Evolutionary conservation across 2,797 vertebrate genomes (phyloP).

Genomic region (Sebastes baramenuke): DNA sequence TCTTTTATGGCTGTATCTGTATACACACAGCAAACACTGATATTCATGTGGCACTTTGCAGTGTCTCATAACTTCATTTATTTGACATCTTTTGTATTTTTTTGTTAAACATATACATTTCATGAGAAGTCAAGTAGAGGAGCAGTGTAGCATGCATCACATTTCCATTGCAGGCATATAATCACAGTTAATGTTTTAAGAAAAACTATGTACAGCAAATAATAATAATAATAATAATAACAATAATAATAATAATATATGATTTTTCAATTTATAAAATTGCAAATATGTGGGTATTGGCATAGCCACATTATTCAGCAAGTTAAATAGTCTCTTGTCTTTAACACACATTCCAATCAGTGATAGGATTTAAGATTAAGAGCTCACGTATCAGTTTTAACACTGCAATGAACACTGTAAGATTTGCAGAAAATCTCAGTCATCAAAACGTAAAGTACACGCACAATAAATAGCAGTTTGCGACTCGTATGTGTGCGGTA

Average conservation of each 20-base stretch:
- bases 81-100: constrained; percentile 66
- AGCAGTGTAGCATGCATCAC: constrained; percentile 82
- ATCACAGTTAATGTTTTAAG: constrained; percentile 76
- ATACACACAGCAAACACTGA: constrained; percentile 41
- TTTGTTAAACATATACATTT: constrained; percentile 79
- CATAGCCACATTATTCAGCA: constrained; percentile 64
- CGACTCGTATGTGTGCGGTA: constrained; percentile 66
- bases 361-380: constrained; percentile 52
- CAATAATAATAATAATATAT: constrained; percentile 36
- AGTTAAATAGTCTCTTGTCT: constrained; percentile 43
- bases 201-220: constrained; percentile 75
- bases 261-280: constrained; percentile 71
- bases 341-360: constrained; percentile 61
- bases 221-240: constrained; percentile 53
- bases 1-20: constrained; percentile 14
- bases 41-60: constrained; percentile 53
- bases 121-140: constrained; percentile 75
- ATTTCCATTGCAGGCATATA: constrained; percentile 80
- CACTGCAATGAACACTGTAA: constrained; percentile 76
- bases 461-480: constrained; percentile 72
- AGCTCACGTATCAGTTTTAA: constrained; percentile 61
- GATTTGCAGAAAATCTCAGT: constrained; percentile 47
- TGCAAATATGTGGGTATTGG: constrained; percentile 67
- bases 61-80: constrained; percentile 63
- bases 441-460: constrained; percentile 63